Percentiles rank a stretch among this genome's conserved stretches.
Conservation (phyloP, 2,888 invertebrate species). For the Lobophora halterata region DNA sequence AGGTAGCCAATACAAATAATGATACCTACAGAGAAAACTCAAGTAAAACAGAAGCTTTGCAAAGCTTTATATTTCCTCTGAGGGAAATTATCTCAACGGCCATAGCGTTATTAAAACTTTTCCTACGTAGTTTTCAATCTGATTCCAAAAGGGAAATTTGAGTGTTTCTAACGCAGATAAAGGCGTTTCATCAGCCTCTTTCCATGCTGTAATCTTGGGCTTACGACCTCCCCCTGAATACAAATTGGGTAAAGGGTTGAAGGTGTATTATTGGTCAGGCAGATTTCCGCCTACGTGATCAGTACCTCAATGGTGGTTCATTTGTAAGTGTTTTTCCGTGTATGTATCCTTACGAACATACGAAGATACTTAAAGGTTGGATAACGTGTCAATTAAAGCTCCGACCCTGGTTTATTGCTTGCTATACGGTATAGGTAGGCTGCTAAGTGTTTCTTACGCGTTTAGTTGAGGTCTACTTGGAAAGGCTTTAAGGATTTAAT, state of each 20-base stretch:
- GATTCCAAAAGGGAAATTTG: constrained; percentile 34
- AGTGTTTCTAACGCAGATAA: constrained; percentile 47
- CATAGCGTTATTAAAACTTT: constrained; percentile 19
- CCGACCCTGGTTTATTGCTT: constrained; percentile 34
- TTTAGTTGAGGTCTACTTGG: constrained; percentile 12
- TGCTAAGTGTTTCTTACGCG: constrained; percentile 20
- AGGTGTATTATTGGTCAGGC: constrained; percentile 68
- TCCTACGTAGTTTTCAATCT: constrained; percentile 34
- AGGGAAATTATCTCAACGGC: constrained; percentile 11
- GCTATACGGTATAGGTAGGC: constrained; percentile 25
- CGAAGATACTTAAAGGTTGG: constrained; percentile 39
- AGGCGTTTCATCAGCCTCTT: constrained; percentile 56
- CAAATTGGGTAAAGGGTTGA: constrained; percentile 60
- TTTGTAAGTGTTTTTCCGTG: constrained; percentile 59
- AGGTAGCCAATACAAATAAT: too few species aligned
- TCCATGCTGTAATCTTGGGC: constrained; percentile 56
- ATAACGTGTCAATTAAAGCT: constrained; percentile 45
- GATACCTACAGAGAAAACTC: too few species aligned
- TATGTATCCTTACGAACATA: constrained; percentile 37
- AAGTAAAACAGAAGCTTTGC: constrained; percentile 3
- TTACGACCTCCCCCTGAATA: constrained; percentile 49
- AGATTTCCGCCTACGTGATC: constrained; percentile 64
- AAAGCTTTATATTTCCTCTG: too few species aligned
- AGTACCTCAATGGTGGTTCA: constrained; percentile 45
- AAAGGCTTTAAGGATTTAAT: not conserved